A percentile compares a stretch with the other conserved stretches of the same genome.
These are phyloP conservation scores for Hyles lineata DNA, from an alignment of 2,888 invertebrate genomes.

Conservation along the genomic window DNA sequence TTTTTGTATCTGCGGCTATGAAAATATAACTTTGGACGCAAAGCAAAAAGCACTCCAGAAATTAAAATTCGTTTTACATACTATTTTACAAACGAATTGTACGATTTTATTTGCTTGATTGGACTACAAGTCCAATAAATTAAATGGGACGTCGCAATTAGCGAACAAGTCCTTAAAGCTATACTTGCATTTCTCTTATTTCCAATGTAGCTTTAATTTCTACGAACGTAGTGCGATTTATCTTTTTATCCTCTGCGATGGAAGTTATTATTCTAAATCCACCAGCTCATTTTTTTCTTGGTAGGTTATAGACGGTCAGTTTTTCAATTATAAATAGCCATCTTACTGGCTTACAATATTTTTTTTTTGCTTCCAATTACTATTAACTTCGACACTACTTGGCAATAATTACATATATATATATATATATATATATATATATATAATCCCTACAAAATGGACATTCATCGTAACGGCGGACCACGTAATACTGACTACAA, in stretches of 20 bases:
- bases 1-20: too few relatives aligned
- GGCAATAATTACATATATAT: neutral
- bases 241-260: neutral
- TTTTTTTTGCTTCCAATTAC: too few relatives aligned
- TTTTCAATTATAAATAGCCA: too few relatives aligned
- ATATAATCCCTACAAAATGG: neutral
- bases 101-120: neutral
- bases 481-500: too few relatives aligned
- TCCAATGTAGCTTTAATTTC: neutral
- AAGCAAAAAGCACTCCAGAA: neutral
- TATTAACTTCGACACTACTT: too few relatives aligned
- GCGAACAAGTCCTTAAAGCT: neutral
- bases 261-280: too few relatives aligned
- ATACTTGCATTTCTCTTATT: neutral
- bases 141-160: slow-evolving; percentile 12
- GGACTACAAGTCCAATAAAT: slow-evolving; percentile 2
- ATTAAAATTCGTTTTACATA: neutral
- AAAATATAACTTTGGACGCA: too few relatives aligned
- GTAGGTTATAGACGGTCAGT: too few relatives aligned
- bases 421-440: neutral
- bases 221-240: neutral
- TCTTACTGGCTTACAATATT: too few relatives aligned
- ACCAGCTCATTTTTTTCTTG: too few relatives aligned
- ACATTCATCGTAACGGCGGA: too few relatives aligned
- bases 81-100: neutral